Evolutionary conservation across 2,888 invertebrate genomes (phyloP).

Genomic region (Exephanes ischioxanthus): DNA sequence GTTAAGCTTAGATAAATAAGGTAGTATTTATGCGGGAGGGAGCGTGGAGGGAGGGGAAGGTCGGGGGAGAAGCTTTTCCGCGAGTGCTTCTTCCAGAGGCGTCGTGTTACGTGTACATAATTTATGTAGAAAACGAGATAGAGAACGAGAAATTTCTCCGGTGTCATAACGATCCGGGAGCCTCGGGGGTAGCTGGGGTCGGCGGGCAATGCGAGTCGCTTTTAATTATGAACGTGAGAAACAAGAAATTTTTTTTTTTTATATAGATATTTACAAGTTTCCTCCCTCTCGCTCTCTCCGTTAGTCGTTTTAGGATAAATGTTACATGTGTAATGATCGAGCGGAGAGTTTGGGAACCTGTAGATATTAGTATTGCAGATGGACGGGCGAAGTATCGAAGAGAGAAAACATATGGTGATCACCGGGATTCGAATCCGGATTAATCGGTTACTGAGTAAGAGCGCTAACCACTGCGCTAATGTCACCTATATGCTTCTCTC

Average conservation of each 20-base stretch:
- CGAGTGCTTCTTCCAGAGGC: slow-evolving; percentile 37
- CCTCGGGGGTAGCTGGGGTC: slow-evolving; percentile 1
- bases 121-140: slow-evolving; percentile 49
- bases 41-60: too few species aligned
- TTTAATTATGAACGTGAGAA: not conserved
- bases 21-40: slow-evolving; percentile 24
- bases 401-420: too few species aligned
- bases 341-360: too few species aligned
- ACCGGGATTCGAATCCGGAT: too few species aligned
- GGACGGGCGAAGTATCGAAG: too few species aligned
- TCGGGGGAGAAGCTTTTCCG: slow-evolving; percentile 27
- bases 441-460: too few species aligned
- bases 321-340: too few species aligned
- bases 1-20: slow-evolving; percentile 56
- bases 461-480: too few species aligned
- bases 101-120: slow-evolving; percentile 60
- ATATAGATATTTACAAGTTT: not conserved
- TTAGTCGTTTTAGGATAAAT: not conserved
- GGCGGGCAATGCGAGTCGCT: slow-evolving; percentile 12
- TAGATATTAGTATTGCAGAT: too few species aligned
- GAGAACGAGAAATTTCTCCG: slow-evolving; percentile 56
- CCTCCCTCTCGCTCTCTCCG: not conserved
- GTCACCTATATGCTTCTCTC: too few species aligned
- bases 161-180: slow-evolving; percentile 48
- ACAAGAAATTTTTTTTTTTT: too few species aligned